These are phyloP conservation scores for Myotis yumanensis DNA, from an alignment of 2,113 vertebrate species.

Conservation along the genomic window DNA sequence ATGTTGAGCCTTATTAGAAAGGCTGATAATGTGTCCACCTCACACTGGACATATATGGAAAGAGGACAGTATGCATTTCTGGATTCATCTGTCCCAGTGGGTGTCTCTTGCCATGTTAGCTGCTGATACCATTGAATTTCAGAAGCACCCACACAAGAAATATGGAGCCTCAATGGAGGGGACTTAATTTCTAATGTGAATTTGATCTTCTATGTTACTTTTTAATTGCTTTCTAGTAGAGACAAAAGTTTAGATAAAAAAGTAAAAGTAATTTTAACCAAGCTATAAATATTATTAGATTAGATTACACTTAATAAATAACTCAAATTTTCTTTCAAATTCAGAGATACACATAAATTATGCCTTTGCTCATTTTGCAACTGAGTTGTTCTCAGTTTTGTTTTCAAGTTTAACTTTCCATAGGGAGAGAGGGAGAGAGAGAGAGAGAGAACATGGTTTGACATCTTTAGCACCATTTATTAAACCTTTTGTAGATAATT, in stretches of 20 bases:
- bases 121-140: background rate
- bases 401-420: background rate
- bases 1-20: background rate
- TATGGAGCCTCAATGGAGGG: rapidly evolving
- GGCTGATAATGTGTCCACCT: background rate
- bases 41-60: no score
- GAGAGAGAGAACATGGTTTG: background rate
- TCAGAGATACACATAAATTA: background rate
- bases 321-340: background rate
- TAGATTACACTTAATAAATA: background rate
- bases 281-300: background rate
- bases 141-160: background rate
- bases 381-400: background rate
- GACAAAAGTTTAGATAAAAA: background rate
- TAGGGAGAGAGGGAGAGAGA: background rate
- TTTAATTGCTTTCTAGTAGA: background rate
- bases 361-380: background rate
- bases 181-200: background rate
- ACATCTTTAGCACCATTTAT: background rate
- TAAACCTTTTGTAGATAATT: background rate
- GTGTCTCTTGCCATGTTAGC: background rate
- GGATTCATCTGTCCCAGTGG: background rate
- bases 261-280: background rate
- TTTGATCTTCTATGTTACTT: background rate
- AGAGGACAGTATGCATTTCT: background rate